These are phyloP conservation scores for Volucella bombylans DNA, from an alignment of 2,888 invertebrate species.

Conservation along the genomic window DNA sequence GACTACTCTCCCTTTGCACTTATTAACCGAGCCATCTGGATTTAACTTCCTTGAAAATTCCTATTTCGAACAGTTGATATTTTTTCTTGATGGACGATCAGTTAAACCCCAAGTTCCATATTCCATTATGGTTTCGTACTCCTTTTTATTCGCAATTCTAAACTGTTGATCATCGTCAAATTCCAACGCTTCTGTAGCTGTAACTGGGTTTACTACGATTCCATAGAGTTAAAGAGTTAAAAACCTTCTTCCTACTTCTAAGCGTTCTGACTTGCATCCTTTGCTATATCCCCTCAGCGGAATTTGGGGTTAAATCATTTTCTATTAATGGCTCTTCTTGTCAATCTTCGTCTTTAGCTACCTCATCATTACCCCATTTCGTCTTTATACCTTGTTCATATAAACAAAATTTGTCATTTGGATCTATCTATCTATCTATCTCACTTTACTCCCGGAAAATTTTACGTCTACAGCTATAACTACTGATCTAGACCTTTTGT, in stretches of 20 bases:
- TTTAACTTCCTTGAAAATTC: background rate
- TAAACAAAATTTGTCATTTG: too few relatives aligned
- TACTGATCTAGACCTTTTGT: too few relatives aligned
- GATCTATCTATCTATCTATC: too few relatives aligned
- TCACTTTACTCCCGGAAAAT: too few relatives aligned
- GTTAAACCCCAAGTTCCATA: background rate
- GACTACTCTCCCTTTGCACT: background rate
- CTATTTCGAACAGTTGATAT: slow-evolving; percentile 1
- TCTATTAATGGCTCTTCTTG: too few relatives aligned
- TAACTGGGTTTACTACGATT: background rate
- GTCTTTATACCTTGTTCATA: too few relatives aligned
- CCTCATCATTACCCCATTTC: too few relatives aligned
- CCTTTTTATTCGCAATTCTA: background rate
- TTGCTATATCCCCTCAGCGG: background rate
- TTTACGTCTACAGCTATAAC: too few relatives aligned
- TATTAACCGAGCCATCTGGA: background rate
- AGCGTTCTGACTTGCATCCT: slow-evolving; percentile 1
- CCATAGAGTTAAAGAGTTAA: slow-evolving; percentile 5
- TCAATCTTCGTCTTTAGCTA: too few relatives aligned
- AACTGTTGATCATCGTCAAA: too few relatives aligned
- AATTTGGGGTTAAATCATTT: too few relatives aligned
- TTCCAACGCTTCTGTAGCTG: background rate
- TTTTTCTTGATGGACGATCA: background rate
- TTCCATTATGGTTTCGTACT: background rate
- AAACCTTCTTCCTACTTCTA: background rate